Evolutionary conservation across 64 coral and sea anemone genomes (phyloP).

Genomic region (Cladopsammia gracilis): DNA sequence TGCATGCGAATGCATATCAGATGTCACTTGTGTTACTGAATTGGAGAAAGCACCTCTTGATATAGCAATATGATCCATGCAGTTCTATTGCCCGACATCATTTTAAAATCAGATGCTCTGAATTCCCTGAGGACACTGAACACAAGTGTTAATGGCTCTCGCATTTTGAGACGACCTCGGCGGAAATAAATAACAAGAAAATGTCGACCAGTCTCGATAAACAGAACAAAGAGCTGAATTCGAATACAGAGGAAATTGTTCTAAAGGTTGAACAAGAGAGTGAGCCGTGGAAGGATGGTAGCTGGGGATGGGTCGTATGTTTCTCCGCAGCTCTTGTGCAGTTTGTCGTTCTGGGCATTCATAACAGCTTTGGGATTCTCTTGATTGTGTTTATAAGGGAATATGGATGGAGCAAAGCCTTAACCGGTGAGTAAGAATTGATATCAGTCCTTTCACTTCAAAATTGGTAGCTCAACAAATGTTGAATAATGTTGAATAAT

Average conservation of each 20-base stretch:
- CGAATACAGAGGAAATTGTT: not conserved
- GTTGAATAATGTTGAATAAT: too few relatives aligned
- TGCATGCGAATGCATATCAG: too few relatives aligned
- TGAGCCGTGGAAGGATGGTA: conserved; percentile 27
- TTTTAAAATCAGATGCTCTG: too few relatives aligned
- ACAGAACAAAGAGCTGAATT: not conserved
- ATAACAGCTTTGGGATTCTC: conserved; percentile 78
- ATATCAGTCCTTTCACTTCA: too few relatives aligned
- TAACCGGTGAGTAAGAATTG: conserved; percentile 4
- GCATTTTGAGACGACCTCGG: not conserved
- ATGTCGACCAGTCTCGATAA: not conserved
- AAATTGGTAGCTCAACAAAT: too few relatives aligned
- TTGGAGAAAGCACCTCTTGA: too few relatives aligned
- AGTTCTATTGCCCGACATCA: too few relatives aligned
- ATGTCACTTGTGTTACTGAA: too few relatives aligned
- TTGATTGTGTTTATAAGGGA: conserved; percentile 67
- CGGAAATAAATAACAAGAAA: not conserved
- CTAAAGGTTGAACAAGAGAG: conserved; percentile 8
- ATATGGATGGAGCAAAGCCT: conserved; percentile 16
- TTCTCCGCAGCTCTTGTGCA: conserved; percentile 62
- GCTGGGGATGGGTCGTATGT: conserved; percentile 62
- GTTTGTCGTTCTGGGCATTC: conserved; percentile 76
- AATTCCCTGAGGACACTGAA: too few relatives aligned
- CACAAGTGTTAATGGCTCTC: not conserved
- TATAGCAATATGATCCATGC: too few relatives aligned